Evolutionary conservation across 2,888 invertebrate genomes (phyloP).

Genomic region (Epicampocera succincta): DNA sequence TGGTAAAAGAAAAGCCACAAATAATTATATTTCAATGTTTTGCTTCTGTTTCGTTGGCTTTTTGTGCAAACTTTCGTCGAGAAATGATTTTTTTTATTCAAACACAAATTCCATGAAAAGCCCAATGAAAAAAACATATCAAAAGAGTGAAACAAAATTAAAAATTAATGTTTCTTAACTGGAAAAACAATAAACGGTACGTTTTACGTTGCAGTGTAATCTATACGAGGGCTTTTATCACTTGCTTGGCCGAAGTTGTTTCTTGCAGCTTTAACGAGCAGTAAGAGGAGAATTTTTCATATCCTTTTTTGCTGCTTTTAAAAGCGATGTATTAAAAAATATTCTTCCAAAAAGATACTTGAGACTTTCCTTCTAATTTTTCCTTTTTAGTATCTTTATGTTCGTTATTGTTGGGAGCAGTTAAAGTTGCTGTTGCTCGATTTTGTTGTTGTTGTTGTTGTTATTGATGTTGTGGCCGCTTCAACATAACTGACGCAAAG

Average conservation of each 20-base stretch:
- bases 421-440: constrained; percentile 45
- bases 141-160: constrained; percentile 35
- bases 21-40: constrained; percentile 22
- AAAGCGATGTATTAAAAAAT: constrained; percentile 63
- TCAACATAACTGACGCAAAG: constrained; percentile 49
- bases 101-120: constrained; percentile 25
- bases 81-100: constrained; percentile 60
- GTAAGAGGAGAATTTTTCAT: constrained; percentile 22
- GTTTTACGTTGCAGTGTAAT: neutral
- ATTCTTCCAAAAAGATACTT: constrained; percentile 62
- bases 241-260: constrained; percentile 45
- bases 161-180: constrained; percentile 60
- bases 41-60: neutral
- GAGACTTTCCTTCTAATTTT: constrained; percentile 37
- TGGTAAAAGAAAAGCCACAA: constrained; percentile 28
- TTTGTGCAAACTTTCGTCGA: constrained; percentile 17
- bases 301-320: constrained; percentile 8
- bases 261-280: constrained; percentile 16
- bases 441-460: constrained; percentile 26
- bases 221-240: constrained; percentile 51
- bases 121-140: neutral
- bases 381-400: constrained; percentile 1
- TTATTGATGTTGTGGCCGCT: constrained; percentile 24
- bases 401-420: constrained; percentile 37
- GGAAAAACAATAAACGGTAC: constrained; percentile 56